Conservation (phyloP, 1,140 invertebrate genomes). For the Tetraneura akinire region DNA sequence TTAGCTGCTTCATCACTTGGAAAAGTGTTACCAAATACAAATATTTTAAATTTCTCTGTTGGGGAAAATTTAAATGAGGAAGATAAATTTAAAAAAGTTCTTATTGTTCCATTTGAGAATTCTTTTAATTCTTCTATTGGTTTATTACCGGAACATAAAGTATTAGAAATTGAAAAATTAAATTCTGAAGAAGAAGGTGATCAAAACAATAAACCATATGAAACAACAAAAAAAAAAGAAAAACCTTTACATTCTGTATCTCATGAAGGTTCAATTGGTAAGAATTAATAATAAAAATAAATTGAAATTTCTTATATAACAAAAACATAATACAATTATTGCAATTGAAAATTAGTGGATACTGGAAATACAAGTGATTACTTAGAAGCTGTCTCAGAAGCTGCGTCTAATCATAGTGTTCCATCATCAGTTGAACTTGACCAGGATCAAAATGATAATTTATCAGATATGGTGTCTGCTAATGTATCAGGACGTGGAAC, state of each 20-base stretch:
- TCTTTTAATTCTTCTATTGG: background rate
- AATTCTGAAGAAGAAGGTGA: constrained; percentile 22
- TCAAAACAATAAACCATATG: constrained; percentile 33
- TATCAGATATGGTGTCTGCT: constrained; percentile 91
- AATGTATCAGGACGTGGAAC: constrained; percentile 86
- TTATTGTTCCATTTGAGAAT: constrained; percentile 43
- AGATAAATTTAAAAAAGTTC: constrained; percentile 40
- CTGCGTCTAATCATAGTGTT: constrained; percentile 90
- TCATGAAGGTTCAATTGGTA: constrained; percentile 48
- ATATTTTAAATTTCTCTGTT: constrained; percentile 35
- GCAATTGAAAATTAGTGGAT: constrained; percentile 3
- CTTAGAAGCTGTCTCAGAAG: constrained; percentile 90
- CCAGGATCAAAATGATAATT: constrained; percentile 86
- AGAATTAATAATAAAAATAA: background rate
- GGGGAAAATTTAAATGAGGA: constrained; percentile 19
- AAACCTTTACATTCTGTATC: constrained; percentile 48
- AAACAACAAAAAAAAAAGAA: constrained; percentile 25
- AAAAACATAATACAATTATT: background rate
- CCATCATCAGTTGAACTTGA: constrained; percentile 85
- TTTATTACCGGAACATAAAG: constrained; percentile 34
- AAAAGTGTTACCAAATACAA: constrained; percentile 43
- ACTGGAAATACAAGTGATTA: constrained; percentile 87
- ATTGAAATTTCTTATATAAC: background rate
- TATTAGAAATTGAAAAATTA: constrained; percentile 37
- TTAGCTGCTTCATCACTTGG: constrained; percentile 37